Evolutionary conservation across 2,113 vertebrate genomes (phyloP).

Genomic region (Empidonax traillii): DNA sequence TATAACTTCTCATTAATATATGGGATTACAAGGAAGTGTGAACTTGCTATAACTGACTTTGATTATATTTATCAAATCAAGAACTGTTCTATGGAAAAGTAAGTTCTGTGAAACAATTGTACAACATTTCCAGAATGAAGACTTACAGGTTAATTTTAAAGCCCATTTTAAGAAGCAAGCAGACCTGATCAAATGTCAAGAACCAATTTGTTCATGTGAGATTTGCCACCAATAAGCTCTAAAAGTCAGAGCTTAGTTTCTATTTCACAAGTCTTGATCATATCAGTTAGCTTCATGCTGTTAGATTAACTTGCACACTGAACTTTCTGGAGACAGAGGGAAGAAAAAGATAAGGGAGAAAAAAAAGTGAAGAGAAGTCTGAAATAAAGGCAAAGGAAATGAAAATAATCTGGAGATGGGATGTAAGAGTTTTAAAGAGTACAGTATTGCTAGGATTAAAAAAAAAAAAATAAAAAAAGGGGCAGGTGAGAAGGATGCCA

Average conservation of each 20-base stretch:
- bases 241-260: constrained; percentile 29
- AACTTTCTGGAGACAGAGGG: not conserved
- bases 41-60: not conserved
- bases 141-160: not conserved
- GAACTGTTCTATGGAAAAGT: not conserved
- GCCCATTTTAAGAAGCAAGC: not conserved
- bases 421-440: not conserved
- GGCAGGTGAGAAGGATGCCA: not conserved
- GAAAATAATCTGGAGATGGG: not conserved
- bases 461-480: not conserved
- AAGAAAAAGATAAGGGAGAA: not conserved
- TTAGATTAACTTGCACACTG: constrained; percentile 34
- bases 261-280: constrained; percentile 41
- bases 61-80: not conserved
- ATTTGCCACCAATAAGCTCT: not conserved
- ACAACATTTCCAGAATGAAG: not conserved
- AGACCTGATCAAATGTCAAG: not conserved
- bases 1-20: not conserved
- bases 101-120: not conserved
- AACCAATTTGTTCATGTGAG: constrained; percentile 38
- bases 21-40: not conserved
- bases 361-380: not conserved
- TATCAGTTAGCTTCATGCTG: constrained; percentile 7
- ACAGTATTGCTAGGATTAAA: not conserved
- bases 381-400: constrained; percentile 7